Base-by-base conservation (phyloP, 2,888 invertebrate genomes). In the Ectemnius continuus region DNA sequence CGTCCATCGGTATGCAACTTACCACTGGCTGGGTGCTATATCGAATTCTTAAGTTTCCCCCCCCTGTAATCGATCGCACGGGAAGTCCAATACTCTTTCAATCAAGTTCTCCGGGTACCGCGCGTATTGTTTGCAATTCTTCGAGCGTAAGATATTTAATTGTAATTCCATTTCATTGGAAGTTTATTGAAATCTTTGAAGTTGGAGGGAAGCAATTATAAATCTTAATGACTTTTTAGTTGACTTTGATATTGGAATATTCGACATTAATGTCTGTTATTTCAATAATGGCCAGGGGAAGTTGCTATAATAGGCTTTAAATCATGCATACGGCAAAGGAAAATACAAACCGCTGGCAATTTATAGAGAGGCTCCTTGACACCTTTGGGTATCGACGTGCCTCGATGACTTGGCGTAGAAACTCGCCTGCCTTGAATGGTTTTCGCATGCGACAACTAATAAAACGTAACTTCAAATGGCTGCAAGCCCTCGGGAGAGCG, bases 351-450 rank as follows among this genome's bases (percentile, higher is more conserved):
- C 61, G 45, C 16, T n/a, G 61, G 36, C 57, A 4, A 16, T 66
- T 67, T 72, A 67, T 78, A 66, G 70, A 67, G 18, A 57, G 58
- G 13, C 52, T 46, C 71, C 80, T 80, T 73, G 80, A 76, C 78
- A 68, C 70, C 70, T 72, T 80, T 72, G 73, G 73, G 70, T 76
- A 76, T 78, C 70, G 78, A 73, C 36, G 63, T 73, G 60, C 61
- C 60, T 59, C 67, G 70, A 65, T 59, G 61, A 23, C 26, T 78
- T 60, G 16, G 36, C 45, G 67, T 67, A 75, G 64, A 78, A 78
- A 74, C 67, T 48, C 66, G 58, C 56, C 66, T 70, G 67, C 66
- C 68, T 73, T 57, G 69, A 48, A 62, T 63, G 61, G 62, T 68
- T 75, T 70, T 78, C 61, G 64, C 64, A 45, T 26, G n/a, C 45